phyloP scores from a whole-genome alignment of 1,140 invertebrate species.

The Drosophila bocki region DNA sequence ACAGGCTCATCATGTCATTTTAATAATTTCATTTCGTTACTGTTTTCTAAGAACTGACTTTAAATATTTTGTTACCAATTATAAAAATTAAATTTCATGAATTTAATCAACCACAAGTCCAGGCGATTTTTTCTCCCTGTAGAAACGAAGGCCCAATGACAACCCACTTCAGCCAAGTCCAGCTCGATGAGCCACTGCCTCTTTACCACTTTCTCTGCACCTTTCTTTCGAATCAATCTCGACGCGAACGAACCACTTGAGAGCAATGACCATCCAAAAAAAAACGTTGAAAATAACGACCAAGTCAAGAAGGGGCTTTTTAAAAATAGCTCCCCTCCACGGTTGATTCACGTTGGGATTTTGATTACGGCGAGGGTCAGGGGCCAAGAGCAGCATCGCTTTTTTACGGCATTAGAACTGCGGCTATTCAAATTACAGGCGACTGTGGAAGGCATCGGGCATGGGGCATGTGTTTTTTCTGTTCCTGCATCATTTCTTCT shows the following conservation, averaged over 20 bases:
- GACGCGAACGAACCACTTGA: conserved; percentile 53
- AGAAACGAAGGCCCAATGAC: conserved; percentile 48
- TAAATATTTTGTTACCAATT: too few species aligned
- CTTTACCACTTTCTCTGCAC: conserved; percentile 71
- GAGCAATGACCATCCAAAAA: conserved; percentile 69
- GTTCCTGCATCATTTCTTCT: conserved; percentile 57
- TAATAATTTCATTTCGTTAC: too few species aligned
- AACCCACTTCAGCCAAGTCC: conserved; percentile 59
- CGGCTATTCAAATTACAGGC: conserved; percentile 65
- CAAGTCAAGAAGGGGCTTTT: conserved; percentile 34
- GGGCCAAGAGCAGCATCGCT: conserved; percentile 31
- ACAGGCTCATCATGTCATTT: too few species aligned
- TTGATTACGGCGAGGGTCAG: conserved; percentile 52
- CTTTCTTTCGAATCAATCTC: conserved; percentile 66
- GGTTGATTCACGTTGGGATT: conserved; percentile 51
- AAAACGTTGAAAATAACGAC: conserved; percentile 45
- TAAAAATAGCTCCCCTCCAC: conserved; percentile 57
- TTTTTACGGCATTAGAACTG: conserved; percentile 64
- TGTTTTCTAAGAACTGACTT: too few species aligned
- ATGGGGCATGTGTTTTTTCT: conserved; percentile 35
- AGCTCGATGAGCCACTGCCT: conserved; percentile 45
- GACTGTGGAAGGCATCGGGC: conserved; percentile 48
- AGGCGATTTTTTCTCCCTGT: neutral
- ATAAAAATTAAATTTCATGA: neutral
- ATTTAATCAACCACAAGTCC: neutral